phyloP scores from a whole-genome alignment of 1,140 invertebrate genomes.

The Aplysia californica region DNA sequence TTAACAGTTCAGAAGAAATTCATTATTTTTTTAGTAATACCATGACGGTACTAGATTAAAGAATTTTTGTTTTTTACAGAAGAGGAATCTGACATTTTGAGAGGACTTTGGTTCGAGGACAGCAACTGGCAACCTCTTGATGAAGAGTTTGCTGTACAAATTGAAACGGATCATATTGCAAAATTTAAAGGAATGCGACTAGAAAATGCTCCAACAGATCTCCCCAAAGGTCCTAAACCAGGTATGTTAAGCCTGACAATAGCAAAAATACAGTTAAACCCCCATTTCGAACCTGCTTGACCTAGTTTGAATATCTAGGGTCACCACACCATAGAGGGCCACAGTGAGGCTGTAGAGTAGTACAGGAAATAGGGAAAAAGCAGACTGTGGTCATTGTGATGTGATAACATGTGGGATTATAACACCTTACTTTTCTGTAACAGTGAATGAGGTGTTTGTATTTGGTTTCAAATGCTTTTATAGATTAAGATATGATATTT shows the following conservation, averaged over 20 bases:
- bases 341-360: neutral
- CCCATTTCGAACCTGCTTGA: no score
- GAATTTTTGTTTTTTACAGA: constrained; percentile 29
- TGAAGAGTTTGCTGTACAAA: constrained; percentile 71
- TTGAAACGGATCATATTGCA: constrained; percentile 75
- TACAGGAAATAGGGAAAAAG: neutral
- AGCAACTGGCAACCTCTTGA: constrained; percentile 79
- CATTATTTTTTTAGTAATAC: neutral
- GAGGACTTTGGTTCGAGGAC: constrained; percentile 80
- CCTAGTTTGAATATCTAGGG: no score
- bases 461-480: neutral
- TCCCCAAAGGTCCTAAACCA: constrained; percentile 53
- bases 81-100: constrained; percentile 73
- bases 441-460: neutral
- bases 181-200: constrained; percentile 55
- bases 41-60: neutral
- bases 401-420: neutral
- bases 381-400: neutral
- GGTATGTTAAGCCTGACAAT: constrained; percentile 41
- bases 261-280: neutral
- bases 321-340: no score
- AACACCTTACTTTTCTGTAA: neutral
- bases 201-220: constrained; percentile 36
- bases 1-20: neutral
- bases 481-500: neutral